Base-by-base conservation (phyloP, 2,113 vertebrate genomes). In the Cyprinodon variegatus region DNA sequence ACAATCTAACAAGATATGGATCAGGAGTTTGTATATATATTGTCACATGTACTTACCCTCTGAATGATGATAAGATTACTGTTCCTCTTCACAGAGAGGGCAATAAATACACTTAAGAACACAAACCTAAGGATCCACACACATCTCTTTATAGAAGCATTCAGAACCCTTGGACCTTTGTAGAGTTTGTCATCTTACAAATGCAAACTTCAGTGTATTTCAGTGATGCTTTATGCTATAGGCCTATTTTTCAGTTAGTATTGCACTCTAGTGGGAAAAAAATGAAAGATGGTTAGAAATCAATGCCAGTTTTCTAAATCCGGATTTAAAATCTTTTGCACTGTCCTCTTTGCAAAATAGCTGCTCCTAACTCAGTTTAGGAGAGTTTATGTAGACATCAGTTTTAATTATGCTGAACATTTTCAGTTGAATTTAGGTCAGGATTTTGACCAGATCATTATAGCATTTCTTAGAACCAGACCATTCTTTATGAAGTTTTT, bases 1-100 rank as follows among this genome's bases (percentile, higher is more conserved):
- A 86, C 88, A 84, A 86, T 89, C 74, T 88, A 88, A 91, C 86
- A 74, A 87, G 90, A 92, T 91, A 90, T 76, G 3, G 64, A 93
- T 93, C 90, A 83, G 39, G 84, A 89, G 92, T 91, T 90, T 93
- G 88, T 90, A 72, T 91, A 82, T 88, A 78, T 83, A 82, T 86
- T 87, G 87, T 88, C 88, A 87, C 89, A 85, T 91, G 87, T 85
- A 88, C 91, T 90, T 85, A 90, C 87, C 88, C 88, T 88, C 81
- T 70, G 84, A 81, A 62, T 66, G 66, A 78, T 4, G 81, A 92
- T 90, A 91, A 90, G 89, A 86, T 86, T 64, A 79, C 85, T 59
- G 60, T 77, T 81, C 83, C 83, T 89, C 83, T 90, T 77, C 83
- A 84, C 79, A 86, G 66, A 87, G 70, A 46, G 73, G 88, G 77